These are phyloP conservation scores for Drosophila nebulosa DNA, from an alignment of 1,140 invertebrate genomes.

Conservation along the genomic window DNA sequence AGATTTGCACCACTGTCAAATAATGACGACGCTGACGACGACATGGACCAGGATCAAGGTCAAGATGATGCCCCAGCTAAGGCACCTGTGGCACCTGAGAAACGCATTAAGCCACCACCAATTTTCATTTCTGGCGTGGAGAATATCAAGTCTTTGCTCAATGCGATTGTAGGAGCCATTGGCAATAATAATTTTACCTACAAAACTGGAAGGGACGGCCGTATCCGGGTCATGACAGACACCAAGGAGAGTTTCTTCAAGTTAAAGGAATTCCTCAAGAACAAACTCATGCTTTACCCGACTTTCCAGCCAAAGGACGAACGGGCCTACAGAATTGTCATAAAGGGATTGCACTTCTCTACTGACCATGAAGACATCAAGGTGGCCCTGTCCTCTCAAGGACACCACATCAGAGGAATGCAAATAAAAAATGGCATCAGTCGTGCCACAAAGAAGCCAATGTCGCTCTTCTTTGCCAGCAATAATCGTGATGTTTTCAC, in stretches of 20 bases:
- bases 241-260: background rate
- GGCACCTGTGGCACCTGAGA: background rate
- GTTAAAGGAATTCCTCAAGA: background rate
- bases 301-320: background rate
- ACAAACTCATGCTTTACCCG: too few relatives aligned
- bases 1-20: background rate
- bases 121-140: background rate
- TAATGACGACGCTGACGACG: background rate
- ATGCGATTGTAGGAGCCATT: background rate
- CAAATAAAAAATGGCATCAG: background rate
- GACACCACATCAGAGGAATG: too few relatives aligned
- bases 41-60: background rate
- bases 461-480: background rate
- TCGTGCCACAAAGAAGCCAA: background rate
- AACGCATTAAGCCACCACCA: slow-evolving; percentile 1
- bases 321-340: background rate
- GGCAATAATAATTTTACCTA: background rate
- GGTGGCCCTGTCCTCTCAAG: background rate
- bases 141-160: background rate
- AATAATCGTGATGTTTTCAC: too few relatives aligned
- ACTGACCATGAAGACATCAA: background rate
- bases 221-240: background rate
- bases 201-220: background rate
- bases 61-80: background rate
- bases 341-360: background rate